These are phyloP conservation scores for Xiphophorus birchmanni DNA, from an alignment of 2,797 vertebrate genomes.

Conservation along the genomic window DNA sequence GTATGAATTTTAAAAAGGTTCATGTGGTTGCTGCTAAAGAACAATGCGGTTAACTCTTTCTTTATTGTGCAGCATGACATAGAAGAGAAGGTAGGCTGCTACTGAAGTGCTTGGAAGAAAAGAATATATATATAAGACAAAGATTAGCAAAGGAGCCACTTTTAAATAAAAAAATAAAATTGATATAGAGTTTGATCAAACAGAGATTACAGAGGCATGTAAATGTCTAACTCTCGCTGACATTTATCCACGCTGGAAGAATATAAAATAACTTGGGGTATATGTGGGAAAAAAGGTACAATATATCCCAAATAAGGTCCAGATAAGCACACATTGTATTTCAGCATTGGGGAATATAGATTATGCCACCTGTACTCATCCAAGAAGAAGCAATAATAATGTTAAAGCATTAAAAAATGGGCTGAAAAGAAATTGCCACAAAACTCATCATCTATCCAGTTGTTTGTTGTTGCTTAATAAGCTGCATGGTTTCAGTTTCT, in stretches of 20 bases:
- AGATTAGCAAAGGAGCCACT: too few species aligned
- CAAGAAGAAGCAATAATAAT: not conserved
- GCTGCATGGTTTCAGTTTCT: slow-evolving; percentile 33
- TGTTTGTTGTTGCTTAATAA: not conserved
- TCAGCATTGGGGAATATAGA: not conserved
- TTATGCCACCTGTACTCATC: not conserved
- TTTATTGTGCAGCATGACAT: slow-evolving; percentile 12
- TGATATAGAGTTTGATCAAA: not conserved
- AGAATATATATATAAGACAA: too few species aligned
- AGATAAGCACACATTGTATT: not conserved
- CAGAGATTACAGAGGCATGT: not conserved
- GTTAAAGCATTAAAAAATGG: not conserved
- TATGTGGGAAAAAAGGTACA: not conserved
- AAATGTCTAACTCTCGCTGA: slow-evolving; percentile 1
- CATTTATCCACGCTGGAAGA: slow-evolving; percentile 21
- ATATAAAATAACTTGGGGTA: not conserved
- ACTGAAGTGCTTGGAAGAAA: not conserved
- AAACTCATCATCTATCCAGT: not conserved
- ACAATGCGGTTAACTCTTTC: slow-evolving; percentile 23
- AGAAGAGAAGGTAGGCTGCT: slow-evolving; percentile 8
- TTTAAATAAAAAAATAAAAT: too few species aligned
- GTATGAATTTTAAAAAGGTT: slow-evolving; percentile 66
- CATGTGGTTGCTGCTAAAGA: slow-evolving; percentile 27
- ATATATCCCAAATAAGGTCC: not conserved
- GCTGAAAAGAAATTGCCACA: not conserved